Evolutionary conservation across 2,113 vertebrate species (phyloP), one percentile per base, ranked within the genome.

Genomic region (Ardeotis arabs): DNA sequence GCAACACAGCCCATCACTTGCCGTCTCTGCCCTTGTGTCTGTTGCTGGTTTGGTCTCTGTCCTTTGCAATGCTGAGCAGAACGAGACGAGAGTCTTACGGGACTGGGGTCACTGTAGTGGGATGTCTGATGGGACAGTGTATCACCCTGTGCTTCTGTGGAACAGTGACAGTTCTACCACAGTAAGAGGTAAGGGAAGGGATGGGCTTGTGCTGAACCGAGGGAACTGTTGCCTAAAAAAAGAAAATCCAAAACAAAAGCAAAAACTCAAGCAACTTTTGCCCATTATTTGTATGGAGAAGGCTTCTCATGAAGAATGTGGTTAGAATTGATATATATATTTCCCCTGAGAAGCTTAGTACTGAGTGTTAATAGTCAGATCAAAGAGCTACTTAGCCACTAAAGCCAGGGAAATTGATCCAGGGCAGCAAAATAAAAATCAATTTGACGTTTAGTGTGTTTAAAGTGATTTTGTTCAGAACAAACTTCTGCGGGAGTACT

Each of bases 381-480:
- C 79, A 90, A 95, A 93, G 68, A 84, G 29, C 69, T 82, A 62
- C 80, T 91, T 89, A 84, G 63, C 69, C 55, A 66, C 44, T 41
- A 45, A 62, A 96, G 66, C 74, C 69, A 73, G 58, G 35, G 73
- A 96, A 92, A 93, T 69, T 69, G 84, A 95, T 90, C 53, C 35
- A 69, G 33, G 45, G 59, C 63, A 94, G 77, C 62, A 85, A 94
- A 96, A 87, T 66, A 93, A 94, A 96, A 91, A 90, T 82, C 89
- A 87, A 29, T 95, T 20, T 4, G 10, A 78, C 39, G 89, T 93
- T 47, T 66, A 89, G 37, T 27, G 74, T 79, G 22, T 78, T 87
- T 72, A 60, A 78, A 90, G 45, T 62, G 50, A 79, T 87, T 90
- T 89, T 89, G 53, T 91, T 95, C 74, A 87, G 55, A 69, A 59